These are phyloP conservation scores for Coregonus ussuriensis DNA, from an alignment of 2,797 vertebrate species.

Conservation along the genomic window DNA sequence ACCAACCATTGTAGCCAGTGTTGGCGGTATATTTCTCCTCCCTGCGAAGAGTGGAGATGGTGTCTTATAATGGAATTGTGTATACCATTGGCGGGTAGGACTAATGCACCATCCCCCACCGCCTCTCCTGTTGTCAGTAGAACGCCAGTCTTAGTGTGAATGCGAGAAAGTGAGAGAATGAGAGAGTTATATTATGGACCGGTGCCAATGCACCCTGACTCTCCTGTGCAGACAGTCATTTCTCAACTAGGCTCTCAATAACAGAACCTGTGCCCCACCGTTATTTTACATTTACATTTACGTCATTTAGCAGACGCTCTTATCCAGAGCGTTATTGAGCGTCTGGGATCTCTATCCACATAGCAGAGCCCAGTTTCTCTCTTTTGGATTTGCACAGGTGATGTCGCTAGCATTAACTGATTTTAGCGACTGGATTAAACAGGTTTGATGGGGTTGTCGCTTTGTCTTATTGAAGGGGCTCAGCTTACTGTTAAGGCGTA, in stretches of 20 bases:
- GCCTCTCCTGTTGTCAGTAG: background rate
- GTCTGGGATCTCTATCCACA: background rate
- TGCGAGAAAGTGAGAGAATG: constrained; percentile 10
- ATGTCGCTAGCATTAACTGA: constrained; percentile 15
- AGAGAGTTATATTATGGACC: background rate
- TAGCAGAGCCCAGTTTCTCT: too few species aligned
- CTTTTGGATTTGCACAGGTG: constrained; percentile 8
- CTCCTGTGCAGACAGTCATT: background rate
- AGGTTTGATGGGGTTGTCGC: background rate
- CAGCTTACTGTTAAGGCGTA: constrained; percentile 4
- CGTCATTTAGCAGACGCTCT: too few species aligned
- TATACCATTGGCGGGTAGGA: background rate
- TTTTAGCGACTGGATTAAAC: constrained; percentile 30
- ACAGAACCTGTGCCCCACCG: background rate
- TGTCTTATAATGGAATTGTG: constrained; percentile 9
- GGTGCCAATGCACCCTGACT: background rate
- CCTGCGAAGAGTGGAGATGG: background rate
- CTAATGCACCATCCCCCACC: background rate
- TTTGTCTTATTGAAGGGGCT: constrained; percentile 7
- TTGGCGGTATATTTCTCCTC: background rate
- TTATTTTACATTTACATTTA: too few species aligned
- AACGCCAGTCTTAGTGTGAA: background rate
- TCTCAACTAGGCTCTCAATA: background rate
- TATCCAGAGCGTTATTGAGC: too few species aligned
- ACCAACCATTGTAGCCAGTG: too few species aligned